Conservation (phyloP, 1,140 invertebrate genomes). For the Diorhabda sublineata region DNA sequence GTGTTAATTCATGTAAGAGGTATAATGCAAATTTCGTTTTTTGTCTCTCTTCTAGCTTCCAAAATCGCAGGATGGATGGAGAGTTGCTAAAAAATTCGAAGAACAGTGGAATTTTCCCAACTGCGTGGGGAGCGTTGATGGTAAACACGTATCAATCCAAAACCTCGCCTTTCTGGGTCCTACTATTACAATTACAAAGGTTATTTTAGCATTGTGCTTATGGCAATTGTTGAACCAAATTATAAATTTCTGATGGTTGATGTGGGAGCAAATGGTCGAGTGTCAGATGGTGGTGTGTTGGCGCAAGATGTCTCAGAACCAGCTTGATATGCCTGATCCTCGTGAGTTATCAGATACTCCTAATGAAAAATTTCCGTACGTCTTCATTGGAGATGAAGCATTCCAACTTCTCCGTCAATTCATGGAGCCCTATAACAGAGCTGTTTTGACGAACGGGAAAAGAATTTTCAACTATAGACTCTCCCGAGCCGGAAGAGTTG, state of each 20-base stretch:
- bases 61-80: not conserved
- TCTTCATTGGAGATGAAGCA: not conserved
- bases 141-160: slow-evolving; percentile 47
- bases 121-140: slow-evolving; percentile 49
- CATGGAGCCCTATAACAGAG: not conserved
- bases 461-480: not conserved
- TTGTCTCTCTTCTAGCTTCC: not conserved
- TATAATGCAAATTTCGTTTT: too few relatives aligned
- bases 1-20: too few relatives aligned
- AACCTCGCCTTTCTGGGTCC: slow-evolving; percentile 40
- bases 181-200: slow-evolving; percentile 49
- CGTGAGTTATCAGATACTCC: not conserved
- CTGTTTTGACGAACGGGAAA: not conserved
- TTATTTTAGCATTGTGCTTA: slow-evolving; percentile 47
- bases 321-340: not conserved
- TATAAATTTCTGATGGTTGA: slow-evolving; percentile 49
- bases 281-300: slow-evolving; percentile 44
- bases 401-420: not conserved
- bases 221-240: slow-evolving; percentile 49
- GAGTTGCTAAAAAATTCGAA: slow-evolving; percentile 38
- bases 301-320: not conserved
- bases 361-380: not conserved
- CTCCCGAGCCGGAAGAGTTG: not conserved
- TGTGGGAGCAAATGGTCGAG: slow-evolving; percentile 46
- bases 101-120: slow-evolving; percentile 49